Conservation (phyloP, 2,113 vertebrate species). For the Spea multiplicata region DNA sequence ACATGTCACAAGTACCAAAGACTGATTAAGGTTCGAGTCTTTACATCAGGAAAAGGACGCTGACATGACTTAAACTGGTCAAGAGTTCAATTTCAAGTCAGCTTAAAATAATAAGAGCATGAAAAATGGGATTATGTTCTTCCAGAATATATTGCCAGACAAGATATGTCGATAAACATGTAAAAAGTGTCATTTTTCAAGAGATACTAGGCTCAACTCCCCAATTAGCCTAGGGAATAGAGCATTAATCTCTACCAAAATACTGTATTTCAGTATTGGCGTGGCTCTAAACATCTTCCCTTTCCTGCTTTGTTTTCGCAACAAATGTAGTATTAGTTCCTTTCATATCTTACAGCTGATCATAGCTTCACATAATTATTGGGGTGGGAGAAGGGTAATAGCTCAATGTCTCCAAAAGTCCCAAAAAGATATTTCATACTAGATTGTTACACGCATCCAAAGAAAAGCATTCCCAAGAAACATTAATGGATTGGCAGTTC, state of each 20-base stretch:
- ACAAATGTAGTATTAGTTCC: background rate
- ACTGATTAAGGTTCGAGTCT: too few relatives aligned
- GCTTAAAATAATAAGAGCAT: background rate
- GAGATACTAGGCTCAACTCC: background rate
- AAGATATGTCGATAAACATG: too few relatives aligned
- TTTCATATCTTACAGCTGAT: conserved; percentile 19
- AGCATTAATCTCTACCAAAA: background rate
- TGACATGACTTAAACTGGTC: too few relatives aligned
- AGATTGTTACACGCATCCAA: conserved; percentile 39
- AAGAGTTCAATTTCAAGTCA: too few relatives aligned
- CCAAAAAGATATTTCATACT: conserved; percentile 42
- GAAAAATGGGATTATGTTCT: background rate
- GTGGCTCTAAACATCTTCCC: background rate
- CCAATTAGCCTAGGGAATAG: background rate
- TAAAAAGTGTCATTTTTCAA: background rate
- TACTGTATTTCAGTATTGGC: background rate
- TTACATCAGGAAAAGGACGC: too few relatives aligned
- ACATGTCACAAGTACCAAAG: too few relatives aligned
- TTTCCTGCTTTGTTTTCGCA: background rate
- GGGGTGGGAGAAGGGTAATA: conserved; percentile 28
- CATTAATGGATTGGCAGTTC: conserved; percentile 34
- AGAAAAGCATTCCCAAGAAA: conserved; percentile 49
- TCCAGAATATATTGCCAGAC: background rate
- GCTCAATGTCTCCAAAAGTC: conserved; percentile 47
- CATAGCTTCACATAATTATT: background rate